Evolutionary conservation across 2,113 vertebrate genomes (phyloP).

Genomic region (Candoia aspera): DNA sequence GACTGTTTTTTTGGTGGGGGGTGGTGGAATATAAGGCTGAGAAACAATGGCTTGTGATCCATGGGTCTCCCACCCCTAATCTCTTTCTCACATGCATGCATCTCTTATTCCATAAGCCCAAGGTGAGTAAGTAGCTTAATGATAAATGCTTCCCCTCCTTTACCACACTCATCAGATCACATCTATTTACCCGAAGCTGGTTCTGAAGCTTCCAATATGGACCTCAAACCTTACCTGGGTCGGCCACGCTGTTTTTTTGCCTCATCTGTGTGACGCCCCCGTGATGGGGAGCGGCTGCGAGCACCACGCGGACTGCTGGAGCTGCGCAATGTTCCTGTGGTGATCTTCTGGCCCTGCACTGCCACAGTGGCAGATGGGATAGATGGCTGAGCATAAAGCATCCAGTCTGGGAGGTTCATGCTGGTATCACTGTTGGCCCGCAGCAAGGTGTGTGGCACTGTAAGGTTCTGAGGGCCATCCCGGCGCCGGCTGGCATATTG

Average conservation of each 20-base stretch:
- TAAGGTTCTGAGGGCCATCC: conserved; percentile 77
- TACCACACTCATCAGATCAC: neutral
- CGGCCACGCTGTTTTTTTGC: conserved; percentile 83
- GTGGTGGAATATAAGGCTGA: neutral
- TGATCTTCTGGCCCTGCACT: conserved; percentile 81
- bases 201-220: neutral
- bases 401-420: conserved; percentile 90
- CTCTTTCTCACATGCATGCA: neutral
- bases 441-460: conserved; percentile 82
- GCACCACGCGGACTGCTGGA: conserved; percentile 90
- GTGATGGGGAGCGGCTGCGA: conserved; percentile 86
- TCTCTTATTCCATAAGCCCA: neutral
- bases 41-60: neutral
- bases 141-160: neutral
- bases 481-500: conserved; percentile 85
- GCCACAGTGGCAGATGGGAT: conserved; percentile 64
- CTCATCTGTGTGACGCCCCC: conserved; percentile 81
- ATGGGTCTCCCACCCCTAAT: neutral
- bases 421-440: conserved; percentile 92
- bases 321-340: conserved; percentile 83
- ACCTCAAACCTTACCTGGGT: conserved; percentile 67
- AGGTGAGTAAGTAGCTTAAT: neutral
- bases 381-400: conserved; percentile 79
- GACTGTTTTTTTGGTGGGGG: neutral
- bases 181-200: neutral